Conservation (phyloP, 2,797 vertebrate genomes). For the Lagorchestes hirsutus region DNA sequence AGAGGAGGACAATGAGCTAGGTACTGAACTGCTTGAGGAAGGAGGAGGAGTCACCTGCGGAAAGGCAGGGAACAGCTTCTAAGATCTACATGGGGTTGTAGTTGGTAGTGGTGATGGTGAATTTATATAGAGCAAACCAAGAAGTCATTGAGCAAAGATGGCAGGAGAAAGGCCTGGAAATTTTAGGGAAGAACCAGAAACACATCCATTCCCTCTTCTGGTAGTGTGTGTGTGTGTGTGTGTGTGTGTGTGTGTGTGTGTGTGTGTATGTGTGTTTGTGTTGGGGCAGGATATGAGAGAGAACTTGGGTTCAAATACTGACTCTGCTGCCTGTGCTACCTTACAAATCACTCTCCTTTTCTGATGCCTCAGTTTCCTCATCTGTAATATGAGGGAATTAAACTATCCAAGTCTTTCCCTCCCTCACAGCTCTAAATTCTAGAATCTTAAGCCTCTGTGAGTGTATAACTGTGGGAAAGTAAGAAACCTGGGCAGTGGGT, state of each 20-base stretch:
- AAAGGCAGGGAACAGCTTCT: neutral
- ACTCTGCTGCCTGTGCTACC: neutral
- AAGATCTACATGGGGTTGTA: neutral
- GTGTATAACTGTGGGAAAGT: neutral
- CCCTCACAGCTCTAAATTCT: neutral
- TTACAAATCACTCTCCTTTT: neutral
- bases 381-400: neutral
- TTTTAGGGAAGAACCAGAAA: neutral
- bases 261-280: neutral
- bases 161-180: neutral
- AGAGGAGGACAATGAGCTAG: neutral
- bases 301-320: neutral
- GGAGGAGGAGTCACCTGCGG: neutral
- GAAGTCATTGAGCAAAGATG: neutral
- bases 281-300: neutral
- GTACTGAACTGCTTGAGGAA: neutral
- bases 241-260: neutral
- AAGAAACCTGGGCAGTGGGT: neutral
- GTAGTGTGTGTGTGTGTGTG: neutral
- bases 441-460: neutral
- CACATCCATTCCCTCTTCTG: neutral
- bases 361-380: neutral
- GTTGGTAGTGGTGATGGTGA: too few species aligned
- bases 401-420: neutral
- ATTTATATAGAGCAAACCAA: neutral